These are phyloP conservation scores for Erebia epiphron DNA, from an alignment of 2,888 invertebrate species.

Conservation along the genomic window DNA sequence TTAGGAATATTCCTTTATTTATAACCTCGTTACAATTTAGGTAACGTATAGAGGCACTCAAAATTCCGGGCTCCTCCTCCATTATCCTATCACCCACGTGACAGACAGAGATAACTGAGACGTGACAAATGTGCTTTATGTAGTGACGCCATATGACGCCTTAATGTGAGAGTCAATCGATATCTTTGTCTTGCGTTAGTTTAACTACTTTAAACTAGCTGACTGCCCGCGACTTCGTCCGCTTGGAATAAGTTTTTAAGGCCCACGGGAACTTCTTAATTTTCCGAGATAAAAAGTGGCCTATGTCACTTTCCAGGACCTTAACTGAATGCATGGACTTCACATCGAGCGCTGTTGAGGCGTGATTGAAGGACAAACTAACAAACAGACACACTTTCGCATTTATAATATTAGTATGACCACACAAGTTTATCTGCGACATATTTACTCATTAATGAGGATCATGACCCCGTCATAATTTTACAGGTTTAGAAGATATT, in stretches of 20 bases:
- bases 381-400: too few species aligned
- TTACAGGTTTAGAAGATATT: too few species aligned
- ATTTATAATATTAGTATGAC: too few species aligned
- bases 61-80: slow-evolving; percentile 60
- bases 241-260: neutral
- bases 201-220: neutral
- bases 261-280: too few species aligned
- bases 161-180: slow-evolving; percentile 13
- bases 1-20: neutral
- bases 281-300: too few species aligned
- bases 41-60: slow-evolving; percentile 53
- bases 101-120: slow-evolving; percentile 67
- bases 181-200: slow-evolving; percentile 6
- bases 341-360: too few species aligned
- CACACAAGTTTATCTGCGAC: too few species aligned
- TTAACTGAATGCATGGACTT: too few species aligned
- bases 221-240: neutral
- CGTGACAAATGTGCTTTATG: slow-evolving; percentile 54
- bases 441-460: too few species aligned
- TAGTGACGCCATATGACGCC: slow-evolving; percentile 20
- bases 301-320: too few species aligned
- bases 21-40: slow-evolving; percentile 7
- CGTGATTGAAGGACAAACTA: too few species aligned
- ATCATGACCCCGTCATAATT: too few species aligned
- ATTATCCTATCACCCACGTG: slow-evolving; percentile 70